These are phyloP conservation scores for Boleophthalmus pectinirostris DNA, from an alignment of 2,113 vertebrate species.

Conservation along the genomic window DNA sequence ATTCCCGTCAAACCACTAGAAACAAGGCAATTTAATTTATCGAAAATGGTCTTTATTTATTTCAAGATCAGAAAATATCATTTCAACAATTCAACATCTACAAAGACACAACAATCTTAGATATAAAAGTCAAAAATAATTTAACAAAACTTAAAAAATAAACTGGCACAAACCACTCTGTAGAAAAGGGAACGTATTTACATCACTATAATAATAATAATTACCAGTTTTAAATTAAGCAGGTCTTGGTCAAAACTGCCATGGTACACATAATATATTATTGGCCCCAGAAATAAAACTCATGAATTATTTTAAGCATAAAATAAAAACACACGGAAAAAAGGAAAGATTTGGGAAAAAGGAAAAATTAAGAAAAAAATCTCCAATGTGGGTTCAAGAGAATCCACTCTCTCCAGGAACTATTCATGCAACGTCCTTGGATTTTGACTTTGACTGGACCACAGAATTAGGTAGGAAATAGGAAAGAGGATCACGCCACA, in stretches of 20 bases:
- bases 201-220: constrained; percentile 73
- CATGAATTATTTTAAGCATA: constrained; percentile 73
- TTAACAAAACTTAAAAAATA: constrained; percentile 91
- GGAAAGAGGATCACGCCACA: neutral
- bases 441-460: constrained; percentile 57
- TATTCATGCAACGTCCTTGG: constrained; percentile 58
- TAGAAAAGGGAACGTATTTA: constrained; percentile 86
- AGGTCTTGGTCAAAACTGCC: constrained; percentile 90
- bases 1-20: neutral
- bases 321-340: constrained; percentile 71
- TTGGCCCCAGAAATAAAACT: constrained; percentile 82
- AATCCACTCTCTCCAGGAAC: constrained; percentile 30
- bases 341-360: constrained; percentile 73
- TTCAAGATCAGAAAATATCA: constrained; percentile 63
- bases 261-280: constrained; percentile 70
- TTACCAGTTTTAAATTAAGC: constrained; percentile 78
- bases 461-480: constrained; percentile 57
- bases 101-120: constrained; percentile 92
- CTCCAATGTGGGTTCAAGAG: constrained; percentile 41
- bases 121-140: constrained; percentile 94
- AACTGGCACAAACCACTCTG: constrained; percentile 89
- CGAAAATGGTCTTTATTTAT: constrained; percentile 74
- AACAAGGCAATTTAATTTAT: constrained; percentile 24
- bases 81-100: constrained; percentile 71
- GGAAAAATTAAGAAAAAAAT: constrained; percentile 66